Conservation (phyloP, 2,797 vertebrate species). For the Enteromius paludinosus region DNA sequence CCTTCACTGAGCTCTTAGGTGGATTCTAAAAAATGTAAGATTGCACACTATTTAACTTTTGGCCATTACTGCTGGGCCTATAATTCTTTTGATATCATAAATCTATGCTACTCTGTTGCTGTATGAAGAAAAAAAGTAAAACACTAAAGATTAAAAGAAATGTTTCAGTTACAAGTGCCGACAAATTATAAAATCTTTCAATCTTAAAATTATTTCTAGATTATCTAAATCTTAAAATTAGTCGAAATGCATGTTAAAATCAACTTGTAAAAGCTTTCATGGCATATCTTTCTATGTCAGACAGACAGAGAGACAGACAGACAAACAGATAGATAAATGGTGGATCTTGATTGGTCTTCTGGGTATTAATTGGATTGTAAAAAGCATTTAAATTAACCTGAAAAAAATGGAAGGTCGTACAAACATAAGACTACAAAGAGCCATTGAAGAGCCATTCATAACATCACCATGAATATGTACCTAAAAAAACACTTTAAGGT, state of each 20-base stretch:
- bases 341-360: not conserved
- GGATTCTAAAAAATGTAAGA: not conserved
- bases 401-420: not conserved
- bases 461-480: not conserved
- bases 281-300: not conserved
- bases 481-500: not conserved
- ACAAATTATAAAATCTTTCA: not conserved
- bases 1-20: too few species aligned
- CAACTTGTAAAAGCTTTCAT: not conserved
- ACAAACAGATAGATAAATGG: not conserved
- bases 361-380: not conserved
- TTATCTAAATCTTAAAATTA: not conserved
- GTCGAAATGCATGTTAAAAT: not conserved
- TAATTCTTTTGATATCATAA: not conserved
- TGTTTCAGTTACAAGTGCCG: not conserved
- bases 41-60: not conserved
- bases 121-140: not conserved
- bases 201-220: not conserved
- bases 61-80: not conserved
- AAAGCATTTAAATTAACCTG: not conserved
- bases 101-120: not conserved
- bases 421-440: not conserved
- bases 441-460: not conserved
- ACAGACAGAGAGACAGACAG: too few species aligned
- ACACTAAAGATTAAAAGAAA: not conserved